phyloP scores from a whole-genome alignment of 2,113 vertebrate genomes.

The Microcebus tavaratra region DNA sequence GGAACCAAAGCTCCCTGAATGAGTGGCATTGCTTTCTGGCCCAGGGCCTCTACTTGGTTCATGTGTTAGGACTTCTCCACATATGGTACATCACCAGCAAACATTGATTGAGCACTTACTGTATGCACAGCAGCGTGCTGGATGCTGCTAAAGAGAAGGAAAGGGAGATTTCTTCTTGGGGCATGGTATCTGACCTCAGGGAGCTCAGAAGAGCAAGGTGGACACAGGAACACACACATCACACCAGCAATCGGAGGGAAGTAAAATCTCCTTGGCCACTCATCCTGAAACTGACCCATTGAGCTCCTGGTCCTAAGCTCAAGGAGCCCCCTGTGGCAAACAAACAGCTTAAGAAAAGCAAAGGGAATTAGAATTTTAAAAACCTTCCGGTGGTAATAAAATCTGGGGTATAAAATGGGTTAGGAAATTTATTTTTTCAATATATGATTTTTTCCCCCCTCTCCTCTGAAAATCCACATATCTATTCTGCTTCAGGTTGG shows the following conservation, averaged over 20 bases:
- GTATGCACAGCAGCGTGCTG: not conserved
- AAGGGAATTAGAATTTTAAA: slow-evolving; percentile 75
- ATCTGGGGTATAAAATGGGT: slow-evolving; percentile 75
- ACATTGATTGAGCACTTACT: not conserved
- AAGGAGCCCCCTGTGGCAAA: slow-evolving; percentile 19
- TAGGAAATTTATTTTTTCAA: slow-evolving; percentile 82
- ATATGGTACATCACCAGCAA: not conserved
- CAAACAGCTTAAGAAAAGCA: slow-evolving; percentile 62
- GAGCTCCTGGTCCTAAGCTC: slow-evolving; percentile 36
- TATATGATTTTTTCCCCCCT: slow-evolving; percentile 60
- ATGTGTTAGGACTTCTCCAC: not conserved
- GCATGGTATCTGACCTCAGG: not conserved
- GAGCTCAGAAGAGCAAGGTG: not conserved
- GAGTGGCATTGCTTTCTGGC: not conserved
- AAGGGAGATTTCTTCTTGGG: not conserved
- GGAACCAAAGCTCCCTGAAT: not conserved
- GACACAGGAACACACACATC: not conserved
- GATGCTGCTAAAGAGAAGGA: not conserved
- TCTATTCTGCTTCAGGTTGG: slow-evolving; percentile 73
- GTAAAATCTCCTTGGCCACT: not conserved
- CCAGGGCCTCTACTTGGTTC: not conserved
- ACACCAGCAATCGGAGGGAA: not conserved
- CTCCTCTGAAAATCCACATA: slow-evolving; percentile 66
- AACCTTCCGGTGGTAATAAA: slow-evolving; percentile 75
- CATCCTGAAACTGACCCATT: not conserved